These are phyloP conservation scores for Calidris pugnax DNA, from an alignment of 2,113 vertebrate species.

Conservation along the genomic window DNA sequence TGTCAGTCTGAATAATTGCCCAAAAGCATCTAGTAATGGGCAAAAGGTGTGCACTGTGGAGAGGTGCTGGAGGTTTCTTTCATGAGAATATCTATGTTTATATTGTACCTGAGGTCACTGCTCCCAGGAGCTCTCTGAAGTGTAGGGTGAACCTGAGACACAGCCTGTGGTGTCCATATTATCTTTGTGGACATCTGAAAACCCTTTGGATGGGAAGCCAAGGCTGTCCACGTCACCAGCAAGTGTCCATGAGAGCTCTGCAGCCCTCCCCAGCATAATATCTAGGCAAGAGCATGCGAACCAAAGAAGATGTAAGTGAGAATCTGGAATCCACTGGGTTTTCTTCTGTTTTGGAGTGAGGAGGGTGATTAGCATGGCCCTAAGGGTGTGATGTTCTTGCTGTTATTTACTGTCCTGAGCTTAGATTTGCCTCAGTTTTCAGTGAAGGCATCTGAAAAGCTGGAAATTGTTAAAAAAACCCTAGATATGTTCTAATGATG, in stretches of 20 bases:
- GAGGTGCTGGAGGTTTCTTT: not conserved
- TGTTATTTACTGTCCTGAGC: not conserved
- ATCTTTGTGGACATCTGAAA: not conserved
- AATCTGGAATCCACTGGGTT: not conserved
- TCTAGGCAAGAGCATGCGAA: not conserved
- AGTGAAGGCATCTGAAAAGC: not conserved
- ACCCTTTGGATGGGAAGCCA: not conserved
- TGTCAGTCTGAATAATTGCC: not conserved
- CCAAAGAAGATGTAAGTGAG: not conserved
- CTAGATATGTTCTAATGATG: not conserved
- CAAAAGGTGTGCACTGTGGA: not conserved
- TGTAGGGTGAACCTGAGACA: not conserved
- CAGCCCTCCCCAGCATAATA: rapidly evolving
- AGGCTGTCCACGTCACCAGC: not conserved
- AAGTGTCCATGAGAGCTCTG: not conserved
- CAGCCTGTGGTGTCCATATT: not conserved
- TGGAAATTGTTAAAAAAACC: not conserved
- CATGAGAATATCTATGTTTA: not conserved
- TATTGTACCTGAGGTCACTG: not conserved
- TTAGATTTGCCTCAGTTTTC: not conserved
- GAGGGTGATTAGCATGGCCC: not conserved
- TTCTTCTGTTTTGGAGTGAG: not conserved
- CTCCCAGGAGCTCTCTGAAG: not conserved
- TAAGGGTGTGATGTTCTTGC: not conserved
- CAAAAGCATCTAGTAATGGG: not conserved